Percentiles rank a stretch among this genome's conserved stretches.
These are phyloP conservation scores for Stichopus horrens DNA, from an alignment of 53 echinoderm and acorn worm species.

Conservation along the genomic window DNA sequence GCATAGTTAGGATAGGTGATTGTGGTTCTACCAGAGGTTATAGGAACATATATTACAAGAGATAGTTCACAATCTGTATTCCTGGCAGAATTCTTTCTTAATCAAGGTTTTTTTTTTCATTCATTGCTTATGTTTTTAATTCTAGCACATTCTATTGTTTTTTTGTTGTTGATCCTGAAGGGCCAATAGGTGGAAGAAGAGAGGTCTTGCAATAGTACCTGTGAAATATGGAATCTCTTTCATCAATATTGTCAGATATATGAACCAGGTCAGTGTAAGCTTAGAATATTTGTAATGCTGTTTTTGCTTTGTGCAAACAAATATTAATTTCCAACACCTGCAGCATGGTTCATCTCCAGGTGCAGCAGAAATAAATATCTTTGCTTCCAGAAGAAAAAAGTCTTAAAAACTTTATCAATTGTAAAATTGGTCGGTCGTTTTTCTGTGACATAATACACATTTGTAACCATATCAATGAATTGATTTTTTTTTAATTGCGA, in stretches of 20 bases:
- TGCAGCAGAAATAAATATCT: too few relatives aligned
- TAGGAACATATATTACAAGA: not conserved
- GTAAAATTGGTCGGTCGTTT: too few relatives aligned
- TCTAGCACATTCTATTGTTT: not conserved
- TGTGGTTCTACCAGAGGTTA: not conserved
- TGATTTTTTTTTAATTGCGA: too few relatives aligned
- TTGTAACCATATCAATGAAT: too few relatives aligned
- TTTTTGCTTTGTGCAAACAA: not conserved
- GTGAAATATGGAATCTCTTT: conserved; percentile 77
- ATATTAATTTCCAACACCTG: too few relatives aligned
- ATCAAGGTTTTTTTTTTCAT: not conserved
- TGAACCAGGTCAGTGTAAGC: conserved; percentile 65
- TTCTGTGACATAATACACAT: too few relatives aligned
- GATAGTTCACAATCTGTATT: not conserved
- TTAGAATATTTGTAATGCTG: not conserved
- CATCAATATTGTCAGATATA: not conserved
- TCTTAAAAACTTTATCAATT: too few relatives aligned
- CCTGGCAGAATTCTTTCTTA: not conserved
- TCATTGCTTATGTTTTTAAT: not conserved
- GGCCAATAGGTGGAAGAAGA: conserved; percentile 77
- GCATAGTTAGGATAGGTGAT: too few relatives aligned
- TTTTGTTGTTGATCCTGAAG: conserved; percentile 18
- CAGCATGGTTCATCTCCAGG: too few relatives aligned
- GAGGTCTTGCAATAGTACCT: conserved; percentile 76
- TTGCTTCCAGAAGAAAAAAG: too few relatives aligned